Evolutionary conservation across 2,113 vertebrate genomes (phyloP), one percentile per base, ranked within the genome.

Genomic region (Odocoileus virginianus): DNA sequence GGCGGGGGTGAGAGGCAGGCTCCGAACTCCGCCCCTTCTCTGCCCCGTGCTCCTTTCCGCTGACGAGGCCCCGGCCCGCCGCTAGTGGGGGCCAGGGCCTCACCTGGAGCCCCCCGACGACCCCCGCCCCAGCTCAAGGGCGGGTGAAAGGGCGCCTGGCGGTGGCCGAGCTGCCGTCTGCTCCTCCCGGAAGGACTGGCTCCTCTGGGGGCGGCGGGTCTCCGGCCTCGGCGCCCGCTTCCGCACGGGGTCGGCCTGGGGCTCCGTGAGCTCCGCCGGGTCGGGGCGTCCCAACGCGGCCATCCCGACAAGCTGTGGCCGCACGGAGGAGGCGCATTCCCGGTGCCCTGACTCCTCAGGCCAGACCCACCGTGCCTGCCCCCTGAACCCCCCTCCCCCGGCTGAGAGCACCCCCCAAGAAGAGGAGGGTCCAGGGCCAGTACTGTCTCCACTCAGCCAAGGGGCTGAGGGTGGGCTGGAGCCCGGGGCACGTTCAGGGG

Each of bases 361-460:
- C 74, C 30, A 28, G 50, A 40, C 4, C 0, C n/a, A 25, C 15
- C 0, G 33, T 7, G 28, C 0, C 17, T 30, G 57, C 40, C 27
- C 28, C 19, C 23, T 27, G 47, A 4, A 25, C 45, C 28, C 23
- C 13, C 25, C 17, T 52, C 50, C 52, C 43, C 2, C 0, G 11
- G 36, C 64, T 21, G 52, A 43, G 16, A 79, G 64, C 14, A 28
- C 17, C 47, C 55, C 43, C 43, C 13, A 27, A 28, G 13, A 28
- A 36, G 47, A 47, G 58, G 19, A 76, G 58, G n/a, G 19, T 8
- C 58, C 7, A 25, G 45, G 17, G 9, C 50, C 27, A 30, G 54
- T 2, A 27, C 17, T 40, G 76, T 64, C 52, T 61, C n/a, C 30
- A 43, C 6, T 47, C 61, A 43, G 3, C 55, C 30, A 1, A 27